Evolutionary conservation across 2,113 vertebrate species (phyloP).

Genomic region (Recurvirostra avosetta): DNA sequence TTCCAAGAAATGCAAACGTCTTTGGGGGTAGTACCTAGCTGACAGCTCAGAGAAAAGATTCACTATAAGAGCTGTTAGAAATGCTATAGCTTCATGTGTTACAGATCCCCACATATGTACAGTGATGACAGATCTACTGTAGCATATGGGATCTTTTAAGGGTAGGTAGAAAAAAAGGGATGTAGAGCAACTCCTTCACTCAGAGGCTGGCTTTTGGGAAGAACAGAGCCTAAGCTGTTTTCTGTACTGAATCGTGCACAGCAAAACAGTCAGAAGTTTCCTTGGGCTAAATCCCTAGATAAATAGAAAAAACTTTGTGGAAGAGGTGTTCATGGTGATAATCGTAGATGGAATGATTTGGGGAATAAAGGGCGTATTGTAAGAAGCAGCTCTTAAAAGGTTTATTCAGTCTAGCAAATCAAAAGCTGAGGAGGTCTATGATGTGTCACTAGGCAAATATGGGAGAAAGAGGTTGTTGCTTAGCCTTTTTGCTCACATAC

Average conservation of each 20-base stretch:
- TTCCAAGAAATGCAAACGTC: background rate
- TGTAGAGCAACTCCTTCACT: background rate
- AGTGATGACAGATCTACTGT: conserved; percentile 58
- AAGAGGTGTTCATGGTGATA: background rate
- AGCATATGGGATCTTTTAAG: conserved; percentile 62
- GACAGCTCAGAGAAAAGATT: conserved; percentile 22
- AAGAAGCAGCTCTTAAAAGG: background rate
- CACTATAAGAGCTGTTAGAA: conserved; percentile 47
- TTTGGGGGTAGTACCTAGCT: conserved; percentile 18
- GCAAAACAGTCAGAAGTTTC: background rate
- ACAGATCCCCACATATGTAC: conserved; percentile 49
- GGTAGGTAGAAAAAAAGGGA: conserved; percentile 1
- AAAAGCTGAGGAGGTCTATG: background rate
- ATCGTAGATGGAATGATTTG: background rate
- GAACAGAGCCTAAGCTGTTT: background rate
- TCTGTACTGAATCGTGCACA: background rate
- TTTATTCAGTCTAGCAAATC: background rate
- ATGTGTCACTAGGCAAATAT: background rate
- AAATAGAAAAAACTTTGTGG: background rate
- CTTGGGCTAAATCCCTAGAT: background rate
- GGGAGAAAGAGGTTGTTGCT: background rate
- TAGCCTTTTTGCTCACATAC: background rate
- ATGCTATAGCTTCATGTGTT: conserved; percentile 56
- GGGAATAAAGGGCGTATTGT: background rate
- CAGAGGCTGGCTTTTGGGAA: background rate